Evolutionary conservation across 2,797 vertebrate species (phyloP).

Genomic region (Clarias fuscus): DNA sequence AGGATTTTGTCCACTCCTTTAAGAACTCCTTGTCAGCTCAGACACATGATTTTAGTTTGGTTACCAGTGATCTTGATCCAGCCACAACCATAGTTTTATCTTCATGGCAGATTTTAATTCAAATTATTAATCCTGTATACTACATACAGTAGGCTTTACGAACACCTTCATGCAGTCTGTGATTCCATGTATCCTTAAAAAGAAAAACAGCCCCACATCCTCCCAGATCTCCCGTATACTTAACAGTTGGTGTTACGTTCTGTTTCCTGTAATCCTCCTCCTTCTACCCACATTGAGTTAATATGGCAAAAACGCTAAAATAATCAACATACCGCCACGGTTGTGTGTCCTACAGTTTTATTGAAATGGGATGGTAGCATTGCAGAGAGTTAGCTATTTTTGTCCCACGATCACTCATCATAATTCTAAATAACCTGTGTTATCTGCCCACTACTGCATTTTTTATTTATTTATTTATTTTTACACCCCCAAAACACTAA

Average conservation of each 20-base stretch:
- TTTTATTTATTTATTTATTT: no score
- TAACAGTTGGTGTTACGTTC: neutral
- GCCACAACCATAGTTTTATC: neutral
- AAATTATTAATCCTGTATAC: neutral
- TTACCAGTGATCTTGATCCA: neutral
- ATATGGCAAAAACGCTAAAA: neutral
- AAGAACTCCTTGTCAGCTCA: neutral
- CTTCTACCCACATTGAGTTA: neutral
- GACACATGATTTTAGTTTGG: no score
- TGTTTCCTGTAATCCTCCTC: neutral
- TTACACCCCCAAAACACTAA: no score
- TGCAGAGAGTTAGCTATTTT: neutral
- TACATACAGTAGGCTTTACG: neutral
- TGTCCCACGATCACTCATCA: neutral
- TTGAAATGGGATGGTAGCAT: neutral
- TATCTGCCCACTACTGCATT: no score
- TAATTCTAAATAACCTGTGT: neutral
- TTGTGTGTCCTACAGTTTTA: neutral
- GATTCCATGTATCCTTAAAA: neutral
- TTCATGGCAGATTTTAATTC: neutral
- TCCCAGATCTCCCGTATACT: neutral
- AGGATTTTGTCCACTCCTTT: neutral
- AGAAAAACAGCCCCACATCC: neutral
- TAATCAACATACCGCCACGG: neutral
- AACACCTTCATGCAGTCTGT: neutral